Base-by-base conservation (phyloP, 2,888 invertebrate genomes). In the Sceliomorpha sp. region DNA sequence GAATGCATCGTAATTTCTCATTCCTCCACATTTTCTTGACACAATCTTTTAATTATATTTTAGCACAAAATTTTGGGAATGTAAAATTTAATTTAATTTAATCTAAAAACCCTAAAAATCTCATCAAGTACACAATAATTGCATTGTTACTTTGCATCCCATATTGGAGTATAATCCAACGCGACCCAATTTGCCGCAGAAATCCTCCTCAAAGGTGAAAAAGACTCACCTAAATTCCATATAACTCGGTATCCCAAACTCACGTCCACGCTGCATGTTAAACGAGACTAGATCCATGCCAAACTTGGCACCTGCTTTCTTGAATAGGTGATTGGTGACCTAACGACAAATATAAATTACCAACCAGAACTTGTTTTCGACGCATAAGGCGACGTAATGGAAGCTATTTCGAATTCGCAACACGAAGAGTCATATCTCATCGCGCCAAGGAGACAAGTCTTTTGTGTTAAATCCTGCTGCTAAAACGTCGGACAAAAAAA, bases 211-310 rank as follows among this genome's bases (percentile, higher is more conserved):
- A n/a, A n/a, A n/a, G n/a, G n/a, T n/a, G n/a, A n/a, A 14, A 26
- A 12, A 32, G 31, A 66, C 75, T 31, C 76, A 90, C 90, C 90
- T 93, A 90, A 94, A 96, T 87, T 96, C 96, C 95, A 96, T 96
- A 88, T 97, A 97, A 47, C 96, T 95, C 29, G 97, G 97, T 55
- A 97, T 89, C 67, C 97, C 97, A 78, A 96, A 96, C 86, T 97
- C 97, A 69, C 97, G 92, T 44, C 96, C 97, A 83, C 97, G 91
- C 88, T 96, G 96, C 94, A 97, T 96, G 87, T 97, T 97, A 85
- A 97, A 95, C 6, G 97, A 95, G 9, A 96, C 96, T 81, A 97
- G 90, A 88, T 97, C 97, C 92, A 97, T 93, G 73, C 97, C 97
- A 82, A 94, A 95, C 56, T 94, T 89, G n/a, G 92, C 91, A 32